Evolutionary conservation across 2,797 vertebrate species (phyloP), one percentile per base, ranked within the genome.

Genomic region (Premnoplex brunnescens): DNA sequence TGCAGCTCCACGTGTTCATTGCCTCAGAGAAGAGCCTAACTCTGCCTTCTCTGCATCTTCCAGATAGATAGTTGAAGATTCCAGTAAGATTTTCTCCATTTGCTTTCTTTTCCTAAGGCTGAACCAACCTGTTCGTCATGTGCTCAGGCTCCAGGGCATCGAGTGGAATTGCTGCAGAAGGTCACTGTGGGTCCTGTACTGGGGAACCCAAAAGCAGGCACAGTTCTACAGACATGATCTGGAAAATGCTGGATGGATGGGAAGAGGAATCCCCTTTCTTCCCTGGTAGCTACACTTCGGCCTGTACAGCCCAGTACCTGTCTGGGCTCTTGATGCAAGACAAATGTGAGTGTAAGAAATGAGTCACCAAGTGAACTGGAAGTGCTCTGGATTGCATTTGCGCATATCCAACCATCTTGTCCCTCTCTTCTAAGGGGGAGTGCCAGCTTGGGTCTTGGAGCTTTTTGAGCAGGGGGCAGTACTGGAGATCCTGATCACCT

Each of bases 361-460:
- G 64, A n/a, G 39, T 21, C 1, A 1, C 63, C 59, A 37, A 58
- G n/a, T 36, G 66, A 75, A 7, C 34, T 44, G 41, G 41, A 80
- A 59, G 9, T 43, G 20, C 14, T 80, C 49, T 59, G 54, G 15
- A 13, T 69, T 78, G 59, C 26, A 7, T 68, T 44, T 4, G 5
- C 52, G 37, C 6, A 0, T 23, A 1, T 52, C 13, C 22, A 72
- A 2, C 52, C 6, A 2, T 7, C 20, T 73, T 36, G 22, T 24
- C 14, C 28, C 8, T 46, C 17, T 39, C 27, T 30, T 56, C 32
- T 4, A 20, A 60, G 17, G 24, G 52, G 43, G 19, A 18, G 12
- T 46, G n/a, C 48, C 77, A 11, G 11, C 10, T 39, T 91, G 36
- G 39, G 21, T 68, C 18, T 44, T 41, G 14, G 9, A 60, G 51